Evolutionary conservation across 2,888 invertebrate species (phyloP), one percentile per base, ranked within the genome.

Genomic region (Eudemis profundana): DNA sequence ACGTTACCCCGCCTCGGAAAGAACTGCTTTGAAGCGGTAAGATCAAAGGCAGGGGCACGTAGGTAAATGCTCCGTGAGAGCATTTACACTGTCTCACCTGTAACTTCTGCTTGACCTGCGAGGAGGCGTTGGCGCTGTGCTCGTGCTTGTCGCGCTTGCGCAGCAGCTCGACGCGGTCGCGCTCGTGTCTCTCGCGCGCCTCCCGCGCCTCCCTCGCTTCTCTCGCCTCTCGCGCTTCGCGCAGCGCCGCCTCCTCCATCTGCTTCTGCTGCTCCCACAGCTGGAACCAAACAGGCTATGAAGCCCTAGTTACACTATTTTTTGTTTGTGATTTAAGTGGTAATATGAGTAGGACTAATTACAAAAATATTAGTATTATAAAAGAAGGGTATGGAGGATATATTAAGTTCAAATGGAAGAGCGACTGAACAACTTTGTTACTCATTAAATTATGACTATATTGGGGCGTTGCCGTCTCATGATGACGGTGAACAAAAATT

Each of bases 101-200:
- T 76, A 98, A 93, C 81, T 97, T 97, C 92, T 98, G 98, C 87
- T 98, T 99, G 81, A 99, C 99, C 90, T 98, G 98, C 19, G 97
- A 96, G 72, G 98, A 98, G 72, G 99, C 98, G 79, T 98, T 96
- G 63, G 98, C 98, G 91, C 98, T 98, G 92, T 98, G 97, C 86
- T 98, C 98, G 83, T 97, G 96, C 86, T 98, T 98, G 87, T 98
- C 97, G 86, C 98, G 98, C 90, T 98, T 97, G 81, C 97, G 95
- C 77, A 98, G 93, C 72, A 96, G 96, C 79, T 98, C 97, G 73
- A 97, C 93, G 77, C 96, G 94, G 77, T 97, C 97, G 69, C 97
- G 94, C 86, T 97, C 97, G 77, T 95, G 93, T 67, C 95, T 87
- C 84, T 96, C 95, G 59, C 93, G 77, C 93, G 94, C 81, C 94